Evolutionary conservation across 2,113 vertebrate genomes (phyloP), one percentile per base, ranked within the genome.

Genomic region (Dryoscopus gambensis): DNA sequence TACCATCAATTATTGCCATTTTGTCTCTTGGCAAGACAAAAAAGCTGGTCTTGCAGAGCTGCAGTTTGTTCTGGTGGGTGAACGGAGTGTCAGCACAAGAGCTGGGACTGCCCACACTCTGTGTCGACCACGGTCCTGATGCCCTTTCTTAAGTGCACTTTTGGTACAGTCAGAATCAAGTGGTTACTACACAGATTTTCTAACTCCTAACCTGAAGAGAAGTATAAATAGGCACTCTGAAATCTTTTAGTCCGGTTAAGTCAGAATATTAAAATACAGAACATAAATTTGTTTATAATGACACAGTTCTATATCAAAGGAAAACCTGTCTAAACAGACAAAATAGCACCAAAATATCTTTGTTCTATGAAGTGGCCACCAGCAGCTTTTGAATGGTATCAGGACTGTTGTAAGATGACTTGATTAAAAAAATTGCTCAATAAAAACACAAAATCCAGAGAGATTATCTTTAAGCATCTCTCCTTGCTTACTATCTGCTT

Each of bases 331-430:
- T 86, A 30, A 84, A 78, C 20, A 93, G 56, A 49, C 18, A 86
- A 94, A 91, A 93, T 56, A 96, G 92, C 90, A 96, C 93, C 95
- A 94, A 81, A 88, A 89, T 13, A 7, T 87, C 70, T 84, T 53
- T 81, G 52, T 39, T 69, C 28, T 39, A 13, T 37, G 17, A 89
- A 82, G 16, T 21, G 69, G 33, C n/a, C 69, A 85, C 65, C 40
- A 85, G 80, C 60, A 85, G 57, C 53, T 76, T 14, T 46, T 82
- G 57, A 68, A 60, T 13, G 24, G 17, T 9, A 35, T 21, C 52
- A 82, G 47, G 49, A 68, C 19, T 12, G 84, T 52, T 89, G 20
- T 40, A 84, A 80, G 49, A 21, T 65, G 18, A 63, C 14, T 24
- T 86, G 44, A 56, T 37, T 33, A 4, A 86, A 68, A 40, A 31